Evolutionary conservation across 2,888 invertebrate genomes (phyloP).

Genomic region (Operophtera brumata): DNA sequence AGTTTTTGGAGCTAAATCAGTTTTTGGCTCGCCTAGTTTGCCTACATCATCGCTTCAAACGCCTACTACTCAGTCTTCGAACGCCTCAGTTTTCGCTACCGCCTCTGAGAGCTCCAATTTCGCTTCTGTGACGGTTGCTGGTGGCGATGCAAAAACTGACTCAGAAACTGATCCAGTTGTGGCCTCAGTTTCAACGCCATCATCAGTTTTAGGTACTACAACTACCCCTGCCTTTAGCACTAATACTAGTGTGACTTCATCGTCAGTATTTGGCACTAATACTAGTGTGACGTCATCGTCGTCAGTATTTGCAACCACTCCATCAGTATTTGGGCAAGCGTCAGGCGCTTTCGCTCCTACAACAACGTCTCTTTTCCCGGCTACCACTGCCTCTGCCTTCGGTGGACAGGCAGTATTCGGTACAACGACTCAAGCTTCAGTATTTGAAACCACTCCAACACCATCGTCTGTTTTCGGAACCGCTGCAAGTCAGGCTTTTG

Average conservation of each 20-base stretch:
- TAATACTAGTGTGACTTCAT: conserved; percentile 34
- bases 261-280: conserved; percentile 28
- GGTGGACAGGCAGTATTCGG: conserved; percentile 4
- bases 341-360: conserved; percentile 32
- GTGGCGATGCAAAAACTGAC: conserved; percentile 21
- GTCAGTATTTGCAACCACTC: conserved; percentile 37
- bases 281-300: conserved; percentile 38
- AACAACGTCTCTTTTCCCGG: conserved; percentile 38
- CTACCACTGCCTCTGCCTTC: conserved; percentile 14
- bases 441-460: conserved; percentile 26
- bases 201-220: conserved; percentile 38
- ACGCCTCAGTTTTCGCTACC: conserved; percentile 11
- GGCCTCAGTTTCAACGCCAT: conserved; percentile 35
- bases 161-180: conserved; percentile 25
- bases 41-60: conserved; percentile 17
- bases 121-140: conserved; percentile 4
- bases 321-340: conserved; percentile 46
- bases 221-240: conserved; percentile 11
- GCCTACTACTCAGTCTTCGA: conserved; percentile 9
- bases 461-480: conserved; percentile 45
- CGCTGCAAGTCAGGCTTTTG: conserved; percentile 19
- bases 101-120: conserved; percentile 1
- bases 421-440: conserved; percentile 24
- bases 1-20: conserved; percentile 12
- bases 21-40: conserved; percentile 12